Base-by-base conservation (phyloP, 2,797 vertebrate genomes). In the Alcedo quadribrachys region DNA sequence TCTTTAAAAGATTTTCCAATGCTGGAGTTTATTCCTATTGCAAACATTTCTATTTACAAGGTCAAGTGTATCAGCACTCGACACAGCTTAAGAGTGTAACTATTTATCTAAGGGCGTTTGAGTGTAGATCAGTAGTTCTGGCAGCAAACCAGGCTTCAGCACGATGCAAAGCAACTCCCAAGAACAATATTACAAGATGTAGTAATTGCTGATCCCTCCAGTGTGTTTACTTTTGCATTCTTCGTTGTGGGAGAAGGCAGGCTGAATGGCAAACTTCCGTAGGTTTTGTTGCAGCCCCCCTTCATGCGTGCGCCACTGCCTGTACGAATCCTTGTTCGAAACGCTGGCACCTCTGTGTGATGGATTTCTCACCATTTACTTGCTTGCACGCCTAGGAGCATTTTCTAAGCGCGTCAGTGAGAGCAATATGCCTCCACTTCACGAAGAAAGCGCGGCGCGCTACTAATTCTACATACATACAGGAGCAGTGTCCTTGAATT, bases 21-120 rank as follows among this genome's bases (percentile, higher is more conserved):
- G 98, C 97, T 78, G 96, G 97, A 97, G 97, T 98, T 98, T 97
- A 98, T 98, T 98, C 97, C 97, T 98, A 98, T 95, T 94, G 97
- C 98, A 99, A 98, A 98, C 98, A 98, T 97, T 98, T 97, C 97
- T 98, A 98, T 98, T 98, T 98, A 98, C 97, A 98, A 98, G 97
- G 98, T 98, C 98, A 98, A 98, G 98, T 98, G 98, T 98, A 97
- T 98, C 97, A 97, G 97, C 97, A 97, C 98, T 98, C 97, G 90
- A 95, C 97, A 97, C 97, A 97, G 97, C 98, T 98, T 97, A 97
- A 97, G 98, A 98, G 97, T 92, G 97, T 98, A 97, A 98, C 97
- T 98, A 98, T 98, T 97, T 98, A 98, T 97, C 97, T 98, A 98
- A 98, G 98, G 97, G 97, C 95, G 95, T 98, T 97, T 98, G 98